Base-by-base conservation (phyloP, 2,113 vertebrate species). In the Erythrolamprus reginae region DNA sequence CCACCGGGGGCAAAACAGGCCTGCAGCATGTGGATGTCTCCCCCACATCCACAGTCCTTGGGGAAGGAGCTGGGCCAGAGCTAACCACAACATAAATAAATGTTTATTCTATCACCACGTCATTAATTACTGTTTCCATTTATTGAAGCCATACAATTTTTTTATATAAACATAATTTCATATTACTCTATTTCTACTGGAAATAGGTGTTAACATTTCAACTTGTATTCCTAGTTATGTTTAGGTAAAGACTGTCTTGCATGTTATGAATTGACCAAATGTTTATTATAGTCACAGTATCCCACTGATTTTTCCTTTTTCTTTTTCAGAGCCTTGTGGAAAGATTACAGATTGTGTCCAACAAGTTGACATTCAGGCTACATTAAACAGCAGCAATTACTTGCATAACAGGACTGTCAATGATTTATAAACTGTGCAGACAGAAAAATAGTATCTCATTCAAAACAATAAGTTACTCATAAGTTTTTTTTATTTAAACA, bases 391-490 rank as follows among this genome's bases (percentile, higher is more conserved):
- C 84, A 85, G 93, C 89, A 93, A 89, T 84, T 70, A 89, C 93
- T 96, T 96, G 95, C 93, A 92, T 93, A 96, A 96, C 93, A 94
- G 92, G 84, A 2, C 94, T 97, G 96, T 97, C 93, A 97, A 97
- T 97, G 94, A 97, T 97, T 97, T 96, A 95, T 95, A 70, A 94
- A 94, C 90, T 56, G 93, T 93, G 90, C 93, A 96, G 94, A 94
- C 93, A 88, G 1, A 10, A 89, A 89, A 38, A 2, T 91, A 92
- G 95, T 91, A 92, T 94, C 92, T 94, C 90, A 2, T 91, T 92
- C 82, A 91, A 9, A 97, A 92, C 94, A 96, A 94, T 93, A 89
- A 94, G 96, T 97, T 95, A 97, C 96, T 95, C 95, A 97, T 97
- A 97, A 94, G 92, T 91, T 42, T 24, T 42, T 24, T 2, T 90